Evolutionary conservation across 2,888 invertebrate genomes (phyloP).

Genomic region (Pherbina coryleti): DNA sequence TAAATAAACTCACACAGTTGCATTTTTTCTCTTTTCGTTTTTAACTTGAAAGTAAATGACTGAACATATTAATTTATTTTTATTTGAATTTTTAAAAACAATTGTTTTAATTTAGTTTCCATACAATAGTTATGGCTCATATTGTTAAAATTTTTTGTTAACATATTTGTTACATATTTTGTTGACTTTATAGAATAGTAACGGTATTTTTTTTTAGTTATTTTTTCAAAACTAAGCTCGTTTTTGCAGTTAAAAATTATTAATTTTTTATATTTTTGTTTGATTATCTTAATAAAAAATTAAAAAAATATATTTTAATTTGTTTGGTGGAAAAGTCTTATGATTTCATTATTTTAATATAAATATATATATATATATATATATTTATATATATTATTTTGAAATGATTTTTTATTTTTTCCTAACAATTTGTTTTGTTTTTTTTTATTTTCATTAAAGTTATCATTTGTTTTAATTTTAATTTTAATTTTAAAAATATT

Average conservation of each 20-base stretch:
- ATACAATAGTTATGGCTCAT: not conserved
- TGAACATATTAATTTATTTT: not conserved
- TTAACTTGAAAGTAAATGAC: not conserved
- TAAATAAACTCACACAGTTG: not conserved
- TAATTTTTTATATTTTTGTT: slow-evolving; percentile 2
- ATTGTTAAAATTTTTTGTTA: not conserved
- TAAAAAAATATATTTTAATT: slow-evolving; percentile 44
- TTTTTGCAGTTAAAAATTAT: not conserved
- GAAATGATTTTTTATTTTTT: slow-evolving; percentile 20
- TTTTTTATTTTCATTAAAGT: not conserved
- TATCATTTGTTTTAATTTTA: too few relatives aligned
- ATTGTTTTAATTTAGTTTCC: not conserved
- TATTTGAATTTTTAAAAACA: not conserved
- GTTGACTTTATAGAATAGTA: not conserved
- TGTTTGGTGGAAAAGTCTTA: slow-evolving; percentile 54
- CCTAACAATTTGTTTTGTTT: slow-evolving; percentile 10
- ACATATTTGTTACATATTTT: not conserved
- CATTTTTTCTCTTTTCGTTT: not conserved
- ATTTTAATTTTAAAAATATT: slow-evolving; percentile 10
- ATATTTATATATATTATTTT: slow-evolving; percentile 17
- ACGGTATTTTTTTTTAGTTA: not conserved
- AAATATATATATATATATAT: slow-evolving; percentile 19
- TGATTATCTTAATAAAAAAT: slow-evolving; percentile 27
- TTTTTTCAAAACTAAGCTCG: not conserved
- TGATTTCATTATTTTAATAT: slow-evolving; percentile 44